Conservation (phyloP, 92 coral and sea anemone species). For the Palythoa grandiflora region DNA sequence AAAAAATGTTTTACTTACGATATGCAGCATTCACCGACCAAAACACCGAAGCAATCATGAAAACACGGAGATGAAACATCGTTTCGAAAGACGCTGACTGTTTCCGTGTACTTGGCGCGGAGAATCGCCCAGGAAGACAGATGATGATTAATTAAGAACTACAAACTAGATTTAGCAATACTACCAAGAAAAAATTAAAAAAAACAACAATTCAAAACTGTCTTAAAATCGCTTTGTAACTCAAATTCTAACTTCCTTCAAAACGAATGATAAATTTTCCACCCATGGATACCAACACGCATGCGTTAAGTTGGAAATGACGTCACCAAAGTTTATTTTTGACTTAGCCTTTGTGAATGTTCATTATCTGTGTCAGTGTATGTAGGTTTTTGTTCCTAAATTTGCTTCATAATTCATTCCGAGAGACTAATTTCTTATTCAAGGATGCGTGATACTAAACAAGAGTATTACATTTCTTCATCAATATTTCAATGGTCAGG, state of each 20-base stretch:
- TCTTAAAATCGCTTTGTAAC: background rate
- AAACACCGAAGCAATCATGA: slow-evolving; percentile 16
- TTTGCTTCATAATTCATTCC: background rate
- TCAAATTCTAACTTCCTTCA: background rate
- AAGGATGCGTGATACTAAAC: background rate
- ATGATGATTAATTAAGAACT: background rate
- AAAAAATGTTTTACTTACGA: background rate
- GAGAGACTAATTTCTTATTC: background rate
- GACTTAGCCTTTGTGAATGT: background rate
- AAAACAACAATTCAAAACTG: background rate
- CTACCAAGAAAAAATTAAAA: background rate
- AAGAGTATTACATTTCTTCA: background rate
- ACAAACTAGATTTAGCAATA: background rate
- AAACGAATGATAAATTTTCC: background rate
- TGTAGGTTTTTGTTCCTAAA: background rate
- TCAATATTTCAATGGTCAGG: background rate
- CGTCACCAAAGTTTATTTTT: slow-evolving; percentile 33
- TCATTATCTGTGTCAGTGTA: too few relatives aligned
- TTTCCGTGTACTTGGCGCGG: slow-evolving; percentile 29
- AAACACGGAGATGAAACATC: slow-evolving; percentile 25
- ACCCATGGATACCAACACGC: background rate
- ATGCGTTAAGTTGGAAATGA: slow-evolving; percentile 11
- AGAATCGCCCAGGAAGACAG: background rate
- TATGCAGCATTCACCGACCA: slow-evolving; percentile 34
- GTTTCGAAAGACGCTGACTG: slow-evolving; percentile 26